Evolutionary conservation across 2,888 invertebrate genomes (phyloP).

Genomic region (Andrena flavipes): DNA sequence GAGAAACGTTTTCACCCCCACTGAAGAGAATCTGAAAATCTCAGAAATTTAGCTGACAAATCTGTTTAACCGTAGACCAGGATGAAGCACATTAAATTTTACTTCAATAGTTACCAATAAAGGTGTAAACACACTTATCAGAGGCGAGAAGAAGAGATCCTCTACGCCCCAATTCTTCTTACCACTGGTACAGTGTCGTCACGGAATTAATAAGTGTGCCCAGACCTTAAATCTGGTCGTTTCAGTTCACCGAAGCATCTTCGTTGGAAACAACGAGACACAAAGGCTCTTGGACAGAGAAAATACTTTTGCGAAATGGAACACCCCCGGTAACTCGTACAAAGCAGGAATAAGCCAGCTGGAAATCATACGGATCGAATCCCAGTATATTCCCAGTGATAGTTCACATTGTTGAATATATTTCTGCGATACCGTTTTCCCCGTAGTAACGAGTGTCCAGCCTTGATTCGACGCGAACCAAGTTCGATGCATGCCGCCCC

Average conservation of each 20-base stretch:
- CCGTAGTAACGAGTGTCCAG: slow-evolving; percentile 47
- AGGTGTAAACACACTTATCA: too few species aligned
- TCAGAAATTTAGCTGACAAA: not conserved
- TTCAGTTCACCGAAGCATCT: not conserved
- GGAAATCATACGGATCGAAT: not conserved
- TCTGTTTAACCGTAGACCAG: too few species aligned
- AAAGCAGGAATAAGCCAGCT: not conserved
- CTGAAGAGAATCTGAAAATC: slow-evolving; percentile 11
- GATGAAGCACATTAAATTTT: too few species aligned
- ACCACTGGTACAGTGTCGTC: too few species aligned
- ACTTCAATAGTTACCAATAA: too few species aligned
- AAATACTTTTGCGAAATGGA: not conserved
- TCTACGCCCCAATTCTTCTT: too few species aligned
- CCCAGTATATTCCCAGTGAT: not conserved
- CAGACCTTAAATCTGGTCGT: not conserved
- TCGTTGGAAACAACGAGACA: not conserved
- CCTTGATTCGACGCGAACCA: slow-evolving; percentile 10
- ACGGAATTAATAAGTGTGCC: too few species aligned
- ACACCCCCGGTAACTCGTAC: not conserved
- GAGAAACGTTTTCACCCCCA: slow-evolving; percentile 12
- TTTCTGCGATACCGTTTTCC: slow-evolving; percentile 18
- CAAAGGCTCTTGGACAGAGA: not conserved
- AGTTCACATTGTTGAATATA: not conserved
- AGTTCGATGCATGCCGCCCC: slow-evolving; percentile 38
- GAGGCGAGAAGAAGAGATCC: too few species aligned